Percentiles rank a stretch among this genome's conserved stretches.
phyloP scores from a whole-genome alignment of 2,113 vertebrate genomes.

The Sinocyclocheilus grahami region DNA sequence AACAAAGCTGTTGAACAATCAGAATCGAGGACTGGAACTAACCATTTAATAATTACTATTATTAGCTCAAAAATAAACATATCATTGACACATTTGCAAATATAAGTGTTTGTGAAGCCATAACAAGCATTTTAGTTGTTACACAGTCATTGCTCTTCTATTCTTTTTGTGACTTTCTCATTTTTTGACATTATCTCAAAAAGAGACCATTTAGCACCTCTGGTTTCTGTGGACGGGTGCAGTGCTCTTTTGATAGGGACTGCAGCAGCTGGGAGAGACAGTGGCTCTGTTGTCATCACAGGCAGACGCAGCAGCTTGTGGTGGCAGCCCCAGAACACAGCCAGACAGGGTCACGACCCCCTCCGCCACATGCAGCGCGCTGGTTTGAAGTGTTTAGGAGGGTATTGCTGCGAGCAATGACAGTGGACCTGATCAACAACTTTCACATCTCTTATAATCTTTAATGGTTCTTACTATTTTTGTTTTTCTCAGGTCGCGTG shows the following conservation, averaged over 20 bases:
- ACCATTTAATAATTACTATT: too few relatives aligned
- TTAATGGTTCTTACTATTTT: neutral
- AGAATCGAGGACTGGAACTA: too few relatives aligned
- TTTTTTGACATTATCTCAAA: slow-evolving; percentile 2
- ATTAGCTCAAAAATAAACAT: too few relatives aligned
- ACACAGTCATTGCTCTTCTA: neutral
- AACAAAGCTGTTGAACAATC: too few relatives aligned
- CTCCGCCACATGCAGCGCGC: neutral
- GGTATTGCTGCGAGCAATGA: neutral
- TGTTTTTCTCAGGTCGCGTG: neutral
- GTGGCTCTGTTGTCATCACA: slow-evolving; percentile 42
- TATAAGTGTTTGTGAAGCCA: too few relatives aligned
- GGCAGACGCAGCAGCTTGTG: slow-evolving; percentile 50
- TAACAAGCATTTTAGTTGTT: neutral
- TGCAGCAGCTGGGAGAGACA: slow-evolving; percentile 48
- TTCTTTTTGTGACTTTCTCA: too few relatives aligned
- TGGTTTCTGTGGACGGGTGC: slow-evolving; percentile 11
- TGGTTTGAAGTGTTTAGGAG: neutral
- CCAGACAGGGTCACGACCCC: slow-evolving; percentile 38
- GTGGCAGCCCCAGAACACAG: slow-evolving; percentile 42
- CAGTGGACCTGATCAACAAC: neutral
- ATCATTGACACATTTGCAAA: too few relatives aligned
- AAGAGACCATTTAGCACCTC: slow-evolving; percentile 19
- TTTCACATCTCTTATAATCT: neutral
- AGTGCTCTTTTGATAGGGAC: slow-evolving; percentile 26